Evolutionary conservation across 2,797 vertebrate species (phyloP).

Genomic region (Halcyon badia): DNA sequence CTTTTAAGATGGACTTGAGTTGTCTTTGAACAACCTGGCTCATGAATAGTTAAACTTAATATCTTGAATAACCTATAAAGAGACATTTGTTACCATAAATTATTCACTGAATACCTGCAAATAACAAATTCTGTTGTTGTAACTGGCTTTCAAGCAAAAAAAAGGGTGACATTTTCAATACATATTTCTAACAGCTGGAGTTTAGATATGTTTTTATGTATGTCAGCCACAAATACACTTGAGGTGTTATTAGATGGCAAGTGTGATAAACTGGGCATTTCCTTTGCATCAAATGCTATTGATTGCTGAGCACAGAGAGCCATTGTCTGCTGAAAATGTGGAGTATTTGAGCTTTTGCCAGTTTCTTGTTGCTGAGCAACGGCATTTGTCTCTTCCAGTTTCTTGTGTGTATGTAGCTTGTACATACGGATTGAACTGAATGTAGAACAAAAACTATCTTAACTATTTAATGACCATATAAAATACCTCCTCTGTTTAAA

Average conservation of each 20-base stretch:
- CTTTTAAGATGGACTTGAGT: not conserved
- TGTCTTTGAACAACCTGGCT: not conserved
- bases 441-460: slow-evolving; percentile 10
- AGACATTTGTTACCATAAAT: slow-evolving; percentile 64
- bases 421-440: slow-evolving; percentile 63
- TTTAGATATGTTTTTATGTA: slow-evolving; percentile 24
- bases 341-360: slow-evolving; percentile 63
- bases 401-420: slow-evolving; percentile 33
- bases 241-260: slow-evolving; percentile 51
- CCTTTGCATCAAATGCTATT: slow-evolving; percentile 68
- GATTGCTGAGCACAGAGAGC: slow-evolving; percentile 53
- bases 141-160: not conserved
- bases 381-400: slow-evolving; percentile 65
- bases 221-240: slow-evolving; percentile 25
- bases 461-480: slow-evolving; percentile 49
- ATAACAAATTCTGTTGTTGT: slow-evolving; percentile 27
- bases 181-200: slow-evolving; percentile 38
- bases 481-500: not conserved
- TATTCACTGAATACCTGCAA: slow-evolving; percentile 53
- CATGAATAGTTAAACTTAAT: slow-evolving; percentile 23
- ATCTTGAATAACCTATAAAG: slow-evolving; percentile 9
- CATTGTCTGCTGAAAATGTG: slow-evolving; percentile 59
- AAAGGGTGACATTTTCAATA: not conserved
- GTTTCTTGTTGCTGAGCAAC: slow-evolving; percentile 77
- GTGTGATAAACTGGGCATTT: slow-evolving; percentile 60